A percentile compares a stretch with the other conserved stretches of the same genome.
Conservation (phyloP, 1,140 invertebrate species). For the Limonius californicus region DNA sequence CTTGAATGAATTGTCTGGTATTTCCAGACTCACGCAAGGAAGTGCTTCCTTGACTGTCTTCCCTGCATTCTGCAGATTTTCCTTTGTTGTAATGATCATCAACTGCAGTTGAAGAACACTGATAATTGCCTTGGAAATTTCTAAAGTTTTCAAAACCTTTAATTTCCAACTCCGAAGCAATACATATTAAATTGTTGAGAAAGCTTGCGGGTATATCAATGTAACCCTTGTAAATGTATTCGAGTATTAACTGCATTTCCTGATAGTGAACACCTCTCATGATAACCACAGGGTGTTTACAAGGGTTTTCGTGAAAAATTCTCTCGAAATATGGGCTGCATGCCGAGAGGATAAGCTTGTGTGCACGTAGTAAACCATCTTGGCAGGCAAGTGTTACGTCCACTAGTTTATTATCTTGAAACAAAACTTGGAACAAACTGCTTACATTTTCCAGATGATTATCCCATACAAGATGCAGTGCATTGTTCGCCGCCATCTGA, state of each 20-base stretch:
- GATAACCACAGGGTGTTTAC: constrained; percentile 34
- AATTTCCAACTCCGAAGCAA: constrained; percentile 38
- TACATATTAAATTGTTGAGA: constrained; percentile 27
- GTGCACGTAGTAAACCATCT: constrained; percentile 63
- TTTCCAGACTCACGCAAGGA: no score
- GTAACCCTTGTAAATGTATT: constrained; percentile 38
- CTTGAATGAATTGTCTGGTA: no score
- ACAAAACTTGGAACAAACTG: constrained; percentile 64
- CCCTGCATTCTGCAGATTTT: no score
- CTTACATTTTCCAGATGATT: constrained; percentile 70
- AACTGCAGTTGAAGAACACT: no score
- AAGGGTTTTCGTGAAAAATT: constrained; percentile 36
- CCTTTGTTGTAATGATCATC: no score
- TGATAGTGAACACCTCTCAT: constrained; percentile 8
- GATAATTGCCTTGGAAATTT: background rate
- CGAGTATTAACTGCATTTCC: constrained; percentile 26
- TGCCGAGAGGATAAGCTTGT: constrained; percentile 68
- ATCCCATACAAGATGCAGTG: constrained; percentile 55
- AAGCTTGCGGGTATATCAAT: constrained; percentile 33
- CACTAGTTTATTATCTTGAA: constrained; percentile 64
- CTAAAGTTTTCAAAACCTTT: constrained; percentile 28
- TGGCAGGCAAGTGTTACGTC: constrained; percentile 63
- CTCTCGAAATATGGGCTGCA: constrained; percentile 72
- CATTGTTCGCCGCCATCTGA: constrained; percentile 31
- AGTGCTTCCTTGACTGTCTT: no score